phyloP scores from a whole-genome alignment of 2,797 vertebrate species.

The Acanthopagrus latus region DNA sequence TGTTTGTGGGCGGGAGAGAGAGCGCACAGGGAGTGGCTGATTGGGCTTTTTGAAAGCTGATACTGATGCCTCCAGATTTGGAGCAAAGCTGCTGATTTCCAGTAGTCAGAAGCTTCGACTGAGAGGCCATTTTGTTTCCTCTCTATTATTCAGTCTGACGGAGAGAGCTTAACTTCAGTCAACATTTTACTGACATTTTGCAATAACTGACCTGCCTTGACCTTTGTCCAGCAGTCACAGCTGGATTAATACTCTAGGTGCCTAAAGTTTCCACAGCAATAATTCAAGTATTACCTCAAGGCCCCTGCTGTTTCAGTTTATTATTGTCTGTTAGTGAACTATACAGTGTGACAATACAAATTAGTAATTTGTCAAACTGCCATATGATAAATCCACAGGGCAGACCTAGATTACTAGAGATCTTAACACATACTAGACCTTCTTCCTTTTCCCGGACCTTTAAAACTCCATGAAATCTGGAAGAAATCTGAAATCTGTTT shows the following conservation, averaged over 20 bases:
- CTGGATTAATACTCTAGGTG: not conserved
- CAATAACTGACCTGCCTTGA: not conserved
- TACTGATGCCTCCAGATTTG: conserved; percentile 40
- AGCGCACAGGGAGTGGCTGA: conserved; percentile 31
- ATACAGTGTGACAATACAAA: no score
- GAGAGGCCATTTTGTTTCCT: conserved; percentile 39
- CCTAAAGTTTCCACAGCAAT: not conserved
- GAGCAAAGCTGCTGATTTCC: conserved; percentile 42
- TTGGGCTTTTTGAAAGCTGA: conserved; percentile 45
- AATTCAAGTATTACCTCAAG: not conserved
- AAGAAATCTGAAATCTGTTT: no score
- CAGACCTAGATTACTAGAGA: no score
- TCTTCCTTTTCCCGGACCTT: not conserved
- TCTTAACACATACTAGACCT: no score
- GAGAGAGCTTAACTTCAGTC: not conserved
- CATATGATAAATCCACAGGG: no score
- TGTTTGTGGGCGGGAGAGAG: conserved; percentile 50
- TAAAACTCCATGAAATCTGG: not conserved
- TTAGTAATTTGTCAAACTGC: no score
- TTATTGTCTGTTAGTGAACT: no score
- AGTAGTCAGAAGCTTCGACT: conserved; percentile 7
- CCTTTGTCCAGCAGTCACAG: not conserved
- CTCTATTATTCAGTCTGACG: conserved; percentile 1
- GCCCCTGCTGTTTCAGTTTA: no score
- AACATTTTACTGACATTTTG: not conserved